phyloP scores from a whole-genome alignment of 2,113 vertebrate species.

The Pelmatolapia mariae region DNA sequence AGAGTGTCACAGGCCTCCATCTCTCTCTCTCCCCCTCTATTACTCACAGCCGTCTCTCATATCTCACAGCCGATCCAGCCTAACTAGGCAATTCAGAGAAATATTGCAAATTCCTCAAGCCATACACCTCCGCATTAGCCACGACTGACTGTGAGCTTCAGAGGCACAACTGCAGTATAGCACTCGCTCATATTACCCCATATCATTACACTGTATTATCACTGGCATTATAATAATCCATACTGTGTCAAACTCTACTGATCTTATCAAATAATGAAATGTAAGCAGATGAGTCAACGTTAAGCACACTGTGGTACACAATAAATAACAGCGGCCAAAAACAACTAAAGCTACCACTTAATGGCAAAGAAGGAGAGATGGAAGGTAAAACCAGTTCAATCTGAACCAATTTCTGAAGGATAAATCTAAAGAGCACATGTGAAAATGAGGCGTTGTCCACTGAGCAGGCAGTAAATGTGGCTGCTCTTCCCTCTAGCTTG shows the following conservation, averaged over 20 bases:
- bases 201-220: neutral
- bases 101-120: conserved; percentile 29
- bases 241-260: neutral
- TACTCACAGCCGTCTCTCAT: neutral
- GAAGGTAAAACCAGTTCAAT: neutral
- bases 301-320: neutral
- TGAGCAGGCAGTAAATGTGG: conserved; percentile 19
- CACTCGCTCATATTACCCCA: neutral
- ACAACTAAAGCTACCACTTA: neutral
- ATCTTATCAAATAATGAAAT: conserved; percentile 21
- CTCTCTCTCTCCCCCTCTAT: neutral
- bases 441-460: neutral
- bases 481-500: conserved; percentile 9
- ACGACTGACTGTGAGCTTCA: neutral
- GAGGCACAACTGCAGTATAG: neutral
- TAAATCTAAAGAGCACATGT: neutral
- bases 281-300: neutral
- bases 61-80: conserved; percentile 31
- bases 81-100: conserved; percentile 56
- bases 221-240: conserved; percentile 16
- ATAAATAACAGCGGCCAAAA: neutral
- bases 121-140: neutral
- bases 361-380: neutral
- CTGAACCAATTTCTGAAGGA: conserved; percentile 11
- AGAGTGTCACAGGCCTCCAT: conserved; percentile 46